Percentiles rank a stretch among this genome's conserved stretches.
Conservation (phyloP, 2,888 invertebrate genomes). For the Hypselothyrea guttata region DNA sequence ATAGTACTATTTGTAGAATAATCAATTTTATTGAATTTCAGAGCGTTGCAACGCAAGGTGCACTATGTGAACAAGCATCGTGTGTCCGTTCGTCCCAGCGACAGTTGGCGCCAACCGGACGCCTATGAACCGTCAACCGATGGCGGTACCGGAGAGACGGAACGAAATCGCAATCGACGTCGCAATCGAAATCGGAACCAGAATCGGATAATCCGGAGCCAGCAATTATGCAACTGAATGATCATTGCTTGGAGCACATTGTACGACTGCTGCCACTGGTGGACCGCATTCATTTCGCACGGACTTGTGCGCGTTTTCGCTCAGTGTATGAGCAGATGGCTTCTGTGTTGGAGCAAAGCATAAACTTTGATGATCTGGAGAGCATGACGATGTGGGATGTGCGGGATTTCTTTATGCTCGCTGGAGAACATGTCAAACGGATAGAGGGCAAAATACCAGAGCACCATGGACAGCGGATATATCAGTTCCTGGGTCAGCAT, state of each 20-base stretch:
- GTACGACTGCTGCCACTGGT: slow-evolving; percentile 16
- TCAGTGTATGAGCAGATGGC: slow-evolving; percentile 40
- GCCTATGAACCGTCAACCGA: slow-evolving; percentile 25
- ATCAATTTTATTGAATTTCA: not conserved
- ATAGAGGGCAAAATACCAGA: slow-evolving; percentile 31
- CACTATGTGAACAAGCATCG: slow-evolving; percentile 27
- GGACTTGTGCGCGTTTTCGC: slow-evolving; percentile 56
- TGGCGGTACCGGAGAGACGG: no score
- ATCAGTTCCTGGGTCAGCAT: slow-evolving; percentile 23
- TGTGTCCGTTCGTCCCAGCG: slow-evolving; percentile 42
- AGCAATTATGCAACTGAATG: slow-evolving; percentile 48
- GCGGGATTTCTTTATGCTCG: slow-evolving; percentile 53
- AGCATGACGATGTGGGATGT: slow-evolving; percentile 60
- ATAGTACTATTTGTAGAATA: no score
- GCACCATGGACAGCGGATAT: slow-evolving; percentile 18
- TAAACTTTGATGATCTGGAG: slow-evolving; percentile 21
- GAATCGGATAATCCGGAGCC: not conserved
- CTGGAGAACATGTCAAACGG: slow-evolving; percentile 27
- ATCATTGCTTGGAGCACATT: slow-evolving; percentile 59
- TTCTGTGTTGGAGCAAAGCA: slow-evolving; percentile 22
- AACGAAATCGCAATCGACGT: no score
- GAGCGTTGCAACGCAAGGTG: slow-evolving; percentile 15
- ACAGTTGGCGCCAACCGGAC: slow-evolving; percentile 63
- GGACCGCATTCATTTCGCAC: slow-evolving; percentile 63
- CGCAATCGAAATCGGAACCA: no score